A percentile compares a stretch with the other conserved stretches of the same genome.
phyloP scores from a whole-genome alignment of 2,888 invertebrate genomes.

The Scrobipalpa atriplicella region DNA sequence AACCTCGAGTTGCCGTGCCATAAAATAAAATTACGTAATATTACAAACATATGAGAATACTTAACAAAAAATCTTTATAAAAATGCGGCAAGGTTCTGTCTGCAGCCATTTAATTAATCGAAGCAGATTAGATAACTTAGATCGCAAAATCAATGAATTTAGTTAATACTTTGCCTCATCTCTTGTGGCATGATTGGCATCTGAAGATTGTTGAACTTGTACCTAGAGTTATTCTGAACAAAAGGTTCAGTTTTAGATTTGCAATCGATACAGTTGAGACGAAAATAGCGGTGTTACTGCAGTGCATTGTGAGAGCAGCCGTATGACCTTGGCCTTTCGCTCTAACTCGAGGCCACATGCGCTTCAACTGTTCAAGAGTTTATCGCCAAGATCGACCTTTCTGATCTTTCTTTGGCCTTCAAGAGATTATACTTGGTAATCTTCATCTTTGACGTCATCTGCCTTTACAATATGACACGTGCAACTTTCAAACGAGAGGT shows the following conservation, averaged over 20 bases:
- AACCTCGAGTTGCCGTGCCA: background rate
- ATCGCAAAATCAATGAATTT: too few species aligned
- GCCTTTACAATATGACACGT: background rate
- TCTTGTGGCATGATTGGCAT: too few species aligned
- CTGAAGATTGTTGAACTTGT: background rate
- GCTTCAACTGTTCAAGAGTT: slow-evolving; percentile 23
- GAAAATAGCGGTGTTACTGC: slow-evolving; percentile 8
- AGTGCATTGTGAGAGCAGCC: slow-evolving; percentile 17
- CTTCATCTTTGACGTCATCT: background rate
- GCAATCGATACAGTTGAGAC: slow-evolving; percentile 18
- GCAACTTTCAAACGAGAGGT: background rate
- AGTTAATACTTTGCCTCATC: too few species aligned
- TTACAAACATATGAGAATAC: background rate
- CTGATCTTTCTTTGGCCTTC: slow-evolving; percentile 13
- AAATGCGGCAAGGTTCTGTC: background rate
- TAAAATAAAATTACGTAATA: background rate
- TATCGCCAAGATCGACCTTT: slow-evolving; percentile 67
- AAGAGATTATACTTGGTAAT: background rate
- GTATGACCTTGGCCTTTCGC: slow-evolving; percentile 25
- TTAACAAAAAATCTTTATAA: background rate
- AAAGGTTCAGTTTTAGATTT: background rate
- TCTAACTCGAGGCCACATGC: slow-evolving; percentile 16
- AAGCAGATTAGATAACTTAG: too few species aligned
- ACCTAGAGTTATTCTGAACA: background rate
- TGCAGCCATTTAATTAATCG: too few species aligned